Percentiles rank a stretch among this genome's conserved stretches.
Evolutionary conservation across 2,888 invertebrate genomes (phyloP).

Genomic region (Spodoptera picta): DNA sequence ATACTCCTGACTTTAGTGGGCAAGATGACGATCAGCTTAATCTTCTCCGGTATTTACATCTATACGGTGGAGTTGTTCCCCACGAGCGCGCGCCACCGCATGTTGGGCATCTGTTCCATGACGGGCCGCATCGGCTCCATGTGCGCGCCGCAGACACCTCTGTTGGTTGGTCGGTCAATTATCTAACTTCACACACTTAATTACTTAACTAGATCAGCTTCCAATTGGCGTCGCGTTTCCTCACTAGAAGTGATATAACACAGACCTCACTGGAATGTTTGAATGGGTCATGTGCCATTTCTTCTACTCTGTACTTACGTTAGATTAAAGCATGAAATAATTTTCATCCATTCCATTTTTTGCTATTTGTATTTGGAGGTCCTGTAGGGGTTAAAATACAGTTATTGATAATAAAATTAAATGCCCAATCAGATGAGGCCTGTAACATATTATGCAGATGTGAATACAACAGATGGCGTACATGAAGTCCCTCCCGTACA

Average conservation of each 20-base stretch:
- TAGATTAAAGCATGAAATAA: too few species aligned
- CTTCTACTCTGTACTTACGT: too few species aligned
- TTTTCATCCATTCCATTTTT: too few species aligned
- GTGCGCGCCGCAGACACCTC: conserved; percentile 89
- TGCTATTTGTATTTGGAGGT: too few species aligned
- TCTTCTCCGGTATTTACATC: conserved; percentile 89
- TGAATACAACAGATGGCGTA: conserved; percentile 31
- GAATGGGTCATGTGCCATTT: too few species aligned
- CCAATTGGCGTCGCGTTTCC: too few species aligned
- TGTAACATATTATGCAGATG: not conserved
- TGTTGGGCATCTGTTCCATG: conserved; percentile 89
- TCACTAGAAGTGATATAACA: too few species aligned
- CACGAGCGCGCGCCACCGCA: conserved; percentile 87
- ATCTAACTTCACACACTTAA: not conserved
- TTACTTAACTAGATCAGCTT: too few species aligned
- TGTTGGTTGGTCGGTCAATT: conserved; percentile 76
- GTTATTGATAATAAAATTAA: too few species aligned
- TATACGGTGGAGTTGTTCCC: conserved; percentile 91
- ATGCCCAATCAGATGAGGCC: not conserved
- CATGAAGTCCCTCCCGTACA: conserved; percentile 35
- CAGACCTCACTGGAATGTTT: too few species aligned
- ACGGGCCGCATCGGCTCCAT: conserved; percentile 90
- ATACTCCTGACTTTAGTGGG: conserved; percentile 76
- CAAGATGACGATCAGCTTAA: conserved; percentile 89
- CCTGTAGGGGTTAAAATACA: too few species aligned